Evolutionary conservation across 2,113 vertebrate genomes (phyloP).

Genomic region (Reinhardtius hippoglossoides): DNA sequence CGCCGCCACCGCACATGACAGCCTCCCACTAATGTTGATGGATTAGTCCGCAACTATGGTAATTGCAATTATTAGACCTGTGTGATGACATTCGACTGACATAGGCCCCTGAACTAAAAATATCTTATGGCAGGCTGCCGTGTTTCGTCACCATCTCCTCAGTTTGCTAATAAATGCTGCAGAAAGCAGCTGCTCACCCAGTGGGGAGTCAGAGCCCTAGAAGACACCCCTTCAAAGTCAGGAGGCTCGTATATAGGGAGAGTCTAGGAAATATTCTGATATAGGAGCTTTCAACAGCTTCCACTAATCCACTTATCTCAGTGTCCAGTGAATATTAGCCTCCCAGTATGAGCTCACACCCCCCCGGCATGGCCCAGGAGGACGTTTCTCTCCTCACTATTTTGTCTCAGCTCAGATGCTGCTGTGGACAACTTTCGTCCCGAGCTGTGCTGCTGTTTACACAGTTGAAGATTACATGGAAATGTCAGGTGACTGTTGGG

Average conservation of each 20-base stretch:
- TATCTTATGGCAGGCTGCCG: slow-evolving; percentile 55
- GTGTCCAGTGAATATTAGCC: slow-evolving; percentile 65
- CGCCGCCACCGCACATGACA: slow-evolving; percentile 63
- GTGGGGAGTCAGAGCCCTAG: slow-evolving; percentile 61
- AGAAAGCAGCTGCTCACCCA: slow-evolving; percentile 76
- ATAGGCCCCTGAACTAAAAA: slow-evolving; percentile 68
- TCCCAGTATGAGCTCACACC: slow-evolving; percentile 49
- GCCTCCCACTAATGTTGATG: slow-evolving; percentile 72
- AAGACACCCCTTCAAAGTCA: slow-evolving; percentile 69
- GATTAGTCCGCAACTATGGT: slow-evolving; percentile 68
- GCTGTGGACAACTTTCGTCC: slow-evolving; percentile 23
- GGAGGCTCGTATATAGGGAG: slow-evolving; percentile 37
- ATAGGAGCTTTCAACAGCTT: slow-evolving; percentile 59
- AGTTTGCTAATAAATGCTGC: slow-evolving; percentile 64
- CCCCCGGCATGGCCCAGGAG: slow-evolving; percentile 8
- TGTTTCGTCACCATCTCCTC: slow-evolving; percentile 65
- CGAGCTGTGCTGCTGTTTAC: slow-evolving; percentile 57
- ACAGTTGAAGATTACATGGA: slow-evolving; percentile 69
- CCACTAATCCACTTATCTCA: slow-evolving; percentile 77
- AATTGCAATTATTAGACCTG: slow-evolving; percentile 57
- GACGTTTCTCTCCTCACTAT: slow-evolving; percentile 28
- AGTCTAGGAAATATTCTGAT: slow-evolving; percentile 60
- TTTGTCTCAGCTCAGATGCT: slow-evolving; percentile 31
- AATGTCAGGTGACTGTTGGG: slow-evolving; percentile 75
- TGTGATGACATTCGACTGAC: slow-evolving; percentile 61